Conservation (phyloP, 2,888 invertebrate species). For the Netelia fuscicornis region DNA sequence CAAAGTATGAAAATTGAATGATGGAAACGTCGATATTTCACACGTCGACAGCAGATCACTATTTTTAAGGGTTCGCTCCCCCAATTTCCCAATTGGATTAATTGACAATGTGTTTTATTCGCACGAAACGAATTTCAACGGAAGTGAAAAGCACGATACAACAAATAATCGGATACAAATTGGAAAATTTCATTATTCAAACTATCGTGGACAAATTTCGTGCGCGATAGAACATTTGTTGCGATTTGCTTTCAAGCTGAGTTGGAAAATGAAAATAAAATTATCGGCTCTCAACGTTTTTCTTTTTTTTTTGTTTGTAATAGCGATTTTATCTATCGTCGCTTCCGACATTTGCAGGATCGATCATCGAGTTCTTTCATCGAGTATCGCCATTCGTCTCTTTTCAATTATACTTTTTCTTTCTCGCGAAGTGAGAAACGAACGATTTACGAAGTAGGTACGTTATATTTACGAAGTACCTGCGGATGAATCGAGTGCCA, state of each 20-base stretch:
- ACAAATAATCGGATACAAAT: no score
- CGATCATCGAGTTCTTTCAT: constrained; percentile 43
- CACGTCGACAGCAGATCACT: constrained; percentile 26
- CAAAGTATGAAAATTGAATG: constrained; percentile 44
- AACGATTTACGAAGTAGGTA: constrained; percentile 60
- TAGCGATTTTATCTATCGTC: background rate
- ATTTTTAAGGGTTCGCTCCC: constrained; percentile 11
- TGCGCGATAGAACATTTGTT: background rate
- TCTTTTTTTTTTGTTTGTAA: background rate
- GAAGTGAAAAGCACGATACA: no score
- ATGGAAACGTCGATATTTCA: constrained; percentile 49
- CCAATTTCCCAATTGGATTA: background rate
- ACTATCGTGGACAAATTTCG: background rate
- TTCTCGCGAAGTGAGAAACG: constrained; percentile 28
- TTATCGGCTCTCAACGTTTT: background rate
- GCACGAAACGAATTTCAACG: background rate
- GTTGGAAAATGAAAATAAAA: background rate
- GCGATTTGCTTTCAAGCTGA: background rate
- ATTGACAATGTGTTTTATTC: background rate
- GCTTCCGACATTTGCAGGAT: background rate
- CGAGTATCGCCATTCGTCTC: constrained; percentile 27
- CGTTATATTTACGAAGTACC: constrained; percentile 50
- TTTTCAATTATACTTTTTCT: constrained; percentile 11
- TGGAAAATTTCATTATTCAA: background rate
- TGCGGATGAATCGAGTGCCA: constrained; percentile 41